These are phyloP conservation scores for Lasioglossum malachurum DNA, from an alignment of 2,888 invertebrate species.

Conservation along the genomic window DNA sequence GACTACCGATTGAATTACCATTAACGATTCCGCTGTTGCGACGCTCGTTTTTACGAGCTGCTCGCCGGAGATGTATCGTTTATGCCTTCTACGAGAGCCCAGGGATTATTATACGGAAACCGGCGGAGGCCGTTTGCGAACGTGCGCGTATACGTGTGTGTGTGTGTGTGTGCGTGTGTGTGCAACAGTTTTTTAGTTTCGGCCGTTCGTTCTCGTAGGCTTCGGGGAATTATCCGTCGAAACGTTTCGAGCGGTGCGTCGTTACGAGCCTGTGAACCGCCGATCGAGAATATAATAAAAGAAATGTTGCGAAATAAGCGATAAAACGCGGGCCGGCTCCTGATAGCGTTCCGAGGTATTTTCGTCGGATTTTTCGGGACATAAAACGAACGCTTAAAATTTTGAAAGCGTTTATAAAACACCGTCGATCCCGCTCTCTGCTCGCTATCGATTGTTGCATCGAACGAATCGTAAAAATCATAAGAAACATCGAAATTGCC, in stretches of 20 bases:
- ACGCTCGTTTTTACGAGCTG: constrained; percentile 1
- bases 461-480: background rate
- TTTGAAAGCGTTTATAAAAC: background rate
- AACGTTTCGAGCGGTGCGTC: background rate
- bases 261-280: background rate
- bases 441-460: background rate
- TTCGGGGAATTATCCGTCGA: background rate
- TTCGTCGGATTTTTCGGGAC: background rate
- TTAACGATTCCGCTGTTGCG: constrained; percentile 5
- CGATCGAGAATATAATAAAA: background rate
- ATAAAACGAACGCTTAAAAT: background rate
- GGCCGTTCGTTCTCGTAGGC: constrained; percentile 1
- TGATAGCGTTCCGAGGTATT: background rate
- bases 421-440: background rate
- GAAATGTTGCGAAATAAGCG: background rate
- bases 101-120: constrained; percentile 7
- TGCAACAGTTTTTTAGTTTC: background rate
- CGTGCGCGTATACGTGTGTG: background rate
- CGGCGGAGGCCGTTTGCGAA: background rate
- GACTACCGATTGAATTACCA: constrained; percentile 16
- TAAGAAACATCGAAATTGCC: background rate
- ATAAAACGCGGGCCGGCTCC: background rate
- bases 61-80: background rate
- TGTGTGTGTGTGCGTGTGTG: background rate
- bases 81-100: background rate